Evolutionary conservation across 1,140 invertebrate genomes (phyloP).

Genomic region (Drosophila cardini): DNA sequence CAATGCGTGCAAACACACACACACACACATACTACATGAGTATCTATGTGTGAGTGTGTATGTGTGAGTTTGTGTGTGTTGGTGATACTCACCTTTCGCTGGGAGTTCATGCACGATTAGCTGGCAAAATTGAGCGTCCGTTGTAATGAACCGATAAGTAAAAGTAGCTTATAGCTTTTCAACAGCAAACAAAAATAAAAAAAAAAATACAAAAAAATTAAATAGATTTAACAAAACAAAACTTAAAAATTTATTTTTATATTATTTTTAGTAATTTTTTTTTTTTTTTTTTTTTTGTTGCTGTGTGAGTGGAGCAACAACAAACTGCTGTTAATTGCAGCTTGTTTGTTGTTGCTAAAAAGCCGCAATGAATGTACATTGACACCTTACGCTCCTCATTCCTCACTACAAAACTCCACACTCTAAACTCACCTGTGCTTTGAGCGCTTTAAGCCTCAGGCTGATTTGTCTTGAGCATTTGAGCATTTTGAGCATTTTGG

Average conservation of each 20-base stretch:
- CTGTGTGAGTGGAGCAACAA: conserved; percentile 30
- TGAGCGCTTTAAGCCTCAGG: conserved; percentile 35
- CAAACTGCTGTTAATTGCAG: conserved; percentile 68
- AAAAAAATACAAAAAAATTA: conserved; percentile 37
- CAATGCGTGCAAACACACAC: conserved; percentile 20
- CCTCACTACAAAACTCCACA: too few relatives aligned
- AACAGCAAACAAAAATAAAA: conserved; percentile 38
- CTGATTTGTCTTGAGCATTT: conserved; percentile 1
- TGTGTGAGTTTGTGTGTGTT: conserved; percentile 32
- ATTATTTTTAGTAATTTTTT: too few relatives aligned
- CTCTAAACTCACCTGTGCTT: neutral
- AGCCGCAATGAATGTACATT: conserved; percentile 54
- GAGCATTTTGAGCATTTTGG: conserved; percentile 6
- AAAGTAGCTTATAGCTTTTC: conserved; percentile 80
- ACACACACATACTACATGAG: too few relatives aligned
- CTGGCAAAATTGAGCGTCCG: conserved; percentile 63
- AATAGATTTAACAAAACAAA: conserved; percentile 12
- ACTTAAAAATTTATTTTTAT: too few relatives aligned
- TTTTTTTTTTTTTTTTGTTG: conserved; percentile 5
- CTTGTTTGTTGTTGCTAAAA: conserved; percentile 55
- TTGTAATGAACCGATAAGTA: conserved; percentile 81
- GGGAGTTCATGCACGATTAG: conserved; percentile 78
- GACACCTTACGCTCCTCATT: conserved; percentile 45
- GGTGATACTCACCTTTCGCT: conserved; percentile 62
- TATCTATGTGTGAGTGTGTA: conserved; percentile 12